Evolutionary conservation across 1,140 invertebrate species (phyloP).

Genomic region (Lanistes nyassanus): DNA sequence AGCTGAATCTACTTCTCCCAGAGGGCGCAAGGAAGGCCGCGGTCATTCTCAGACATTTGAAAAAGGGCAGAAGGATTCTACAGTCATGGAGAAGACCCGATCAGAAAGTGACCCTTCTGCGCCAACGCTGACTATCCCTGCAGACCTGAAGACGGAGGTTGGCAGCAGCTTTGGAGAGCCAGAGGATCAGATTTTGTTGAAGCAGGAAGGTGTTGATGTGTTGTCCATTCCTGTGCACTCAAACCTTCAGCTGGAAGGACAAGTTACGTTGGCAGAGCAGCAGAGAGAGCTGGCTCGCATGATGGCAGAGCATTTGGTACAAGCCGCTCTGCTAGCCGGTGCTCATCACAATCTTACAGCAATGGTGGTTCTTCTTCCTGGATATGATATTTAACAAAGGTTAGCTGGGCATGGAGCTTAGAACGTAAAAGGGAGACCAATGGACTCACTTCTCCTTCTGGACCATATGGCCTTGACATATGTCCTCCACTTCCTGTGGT

Average conservation of each 20-base stretch:
- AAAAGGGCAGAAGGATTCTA: slow-evolving; percentile 3
- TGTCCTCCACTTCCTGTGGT: too few relatives aligned
- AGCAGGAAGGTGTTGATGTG: slow-evolving; percentile 30
- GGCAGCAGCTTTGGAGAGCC: slow-evolving; percentile 41
- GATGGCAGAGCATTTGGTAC: slow-evolving; percentile 62
- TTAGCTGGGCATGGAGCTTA: too few relatives aligned
- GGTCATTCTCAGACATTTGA: neutral
- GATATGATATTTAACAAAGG: slow-evolving; percentile 55
- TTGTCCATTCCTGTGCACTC: slow-evolving; percentile 44
- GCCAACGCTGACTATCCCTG: slow-evolving; percentile 25
- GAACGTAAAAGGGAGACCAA: too few relatives aligned
- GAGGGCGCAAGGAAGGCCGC: too few relatives aligned
- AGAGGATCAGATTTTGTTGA: slow-evolving; percentile 35
- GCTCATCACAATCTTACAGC: slow-evolving; percentile 60
- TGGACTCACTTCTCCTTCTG: too few relatives aligned
- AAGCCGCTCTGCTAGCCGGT: slow-evolving; percentile 61
- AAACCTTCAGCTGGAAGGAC: slow-evolving; percentile 38
- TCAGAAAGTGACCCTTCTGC: neutral
- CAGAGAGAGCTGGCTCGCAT: slow-evolving; percentile 51
- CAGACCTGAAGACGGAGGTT: slow-evolving; percentile 50
- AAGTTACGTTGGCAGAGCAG: slow-evolving; percentile 40
- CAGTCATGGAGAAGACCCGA: neutral
- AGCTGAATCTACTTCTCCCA: too few relatives aligned
- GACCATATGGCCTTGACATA: too few relatives aligned
- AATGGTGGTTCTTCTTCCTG: slow-evolving; percentile 58